Conservation (phyloP, 2,888 invertebrate genomes). For the Tethea ocularis region DNA sequence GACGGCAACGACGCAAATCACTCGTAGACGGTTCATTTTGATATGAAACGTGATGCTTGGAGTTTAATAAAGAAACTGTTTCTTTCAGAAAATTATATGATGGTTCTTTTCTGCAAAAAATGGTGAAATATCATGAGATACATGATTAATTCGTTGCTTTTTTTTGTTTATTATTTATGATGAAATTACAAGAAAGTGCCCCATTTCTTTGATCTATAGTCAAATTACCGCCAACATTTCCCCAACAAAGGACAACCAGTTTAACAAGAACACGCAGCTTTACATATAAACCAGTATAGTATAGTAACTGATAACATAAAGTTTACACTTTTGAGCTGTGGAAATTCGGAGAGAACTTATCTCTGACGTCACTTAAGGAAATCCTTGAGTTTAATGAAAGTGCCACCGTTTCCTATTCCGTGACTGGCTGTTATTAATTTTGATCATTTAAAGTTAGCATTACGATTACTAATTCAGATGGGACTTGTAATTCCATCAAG, state of each 20-base stretch:
- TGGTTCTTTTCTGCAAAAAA: too few species aligned
- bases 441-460: constrained; percentile 27
- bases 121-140: too few species aligned
- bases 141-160: too few species aligned
- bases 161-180: too few species aligned
- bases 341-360: constrained; percentile 2
- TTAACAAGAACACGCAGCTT: background rate
- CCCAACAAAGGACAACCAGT: background rate
- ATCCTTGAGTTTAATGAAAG: constrained; percentile 38
- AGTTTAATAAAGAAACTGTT: background rate
- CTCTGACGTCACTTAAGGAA: constrained; percentile 31
- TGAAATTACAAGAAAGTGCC: background rate
- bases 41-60: background rate
- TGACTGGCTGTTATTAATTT: constrained; percentile 50
- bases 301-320: background rate
- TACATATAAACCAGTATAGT: background rate
- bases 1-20: constrained; percentile 52
- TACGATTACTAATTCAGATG: constrained; percentile 20
- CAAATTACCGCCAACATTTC: background rate
- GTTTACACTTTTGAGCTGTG: background rate
- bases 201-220: background rate
- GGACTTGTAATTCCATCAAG: constrained; percentile 17
- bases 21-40: constrained; percentile 13
- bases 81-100: background rate
- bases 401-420: constrained; percentile 40